Base-by-base conservation (phyloP, 1,140 invertebrate species). In the Psix sp. region DNA sequence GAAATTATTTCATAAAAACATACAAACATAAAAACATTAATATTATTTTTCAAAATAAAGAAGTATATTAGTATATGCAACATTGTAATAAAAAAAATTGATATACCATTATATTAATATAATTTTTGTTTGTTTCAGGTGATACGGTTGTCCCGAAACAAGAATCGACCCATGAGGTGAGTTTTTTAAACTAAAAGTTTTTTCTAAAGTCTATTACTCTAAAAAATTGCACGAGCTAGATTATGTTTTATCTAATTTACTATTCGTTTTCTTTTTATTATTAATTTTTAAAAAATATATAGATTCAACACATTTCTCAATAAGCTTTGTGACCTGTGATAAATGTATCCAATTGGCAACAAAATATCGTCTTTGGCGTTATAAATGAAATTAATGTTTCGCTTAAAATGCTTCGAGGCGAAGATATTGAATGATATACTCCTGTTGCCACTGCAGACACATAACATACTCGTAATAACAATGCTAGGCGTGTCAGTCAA, bases 401-500 rank as follows among this genome's bases (percentile, higher is more conserved):
- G 46, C 14, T 68, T 52, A 56, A 62, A 65, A 72, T 48, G 42
- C 63, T 71, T 11, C 48, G 68, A 70, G 65, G 56, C 62, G 63
- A 63, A 46, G 54, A 62, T 72, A 72, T 29, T 70, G 70, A 57
- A 17, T 57, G 65, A 68, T 72, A 74, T 60, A 73, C 60, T 78
- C 75, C 31, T 26, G 72, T 74, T 62, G 54, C 70, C 70, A 67
- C 60, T 36, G 75, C 74, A 68, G 82, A 81, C 78, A 80, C 78
- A 72, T 65, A 81, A 79, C 80, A 81, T 80, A 81, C 81, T 78
- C 66, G 68, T 82, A 74, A 67, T 74, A 85, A 86, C 84, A 86
- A 86, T 85, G 79, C 82, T 78, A 85, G 84, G 84, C 80, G 84
- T 85, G 84, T 78, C 84, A 54, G 65, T 52, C 36, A 16, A 29